phyloP scores from a whole-genome alignment of 1,140 invertebrate genomes.

The Lordiphosa clarofinis region DNA sequence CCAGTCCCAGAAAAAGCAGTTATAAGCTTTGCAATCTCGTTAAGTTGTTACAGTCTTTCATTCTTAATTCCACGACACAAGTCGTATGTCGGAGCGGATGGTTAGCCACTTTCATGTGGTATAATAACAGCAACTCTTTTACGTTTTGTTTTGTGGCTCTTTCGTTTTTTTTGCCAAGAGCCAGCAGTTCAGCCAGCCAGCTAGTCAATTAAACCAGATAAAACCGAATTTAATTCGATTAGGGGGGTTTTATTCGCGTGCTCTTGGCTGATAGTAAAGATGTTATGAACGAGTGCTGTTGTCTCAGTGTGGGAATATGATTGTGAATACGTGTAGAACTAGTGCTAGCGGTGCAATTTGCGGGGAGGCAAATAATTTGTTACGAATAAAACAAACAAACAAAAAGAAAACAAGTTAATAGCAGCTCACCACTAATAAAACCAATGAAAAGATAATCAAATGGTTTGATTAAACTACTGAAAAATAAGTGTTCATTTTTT shows the following conservation, averaged over 20 bases:
- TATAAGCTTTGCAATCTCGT: not conserved
- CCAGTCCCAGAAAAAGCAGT: not conserved
- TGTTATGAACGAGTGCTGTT: constrained; percentile 29
- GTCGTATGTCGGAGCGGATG: not conserved
- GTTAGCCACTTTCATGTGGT: constrained; percentile 12
- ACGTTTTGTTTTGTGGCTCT: too few species aligned
- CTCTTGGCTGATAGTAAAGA: constrained; percentile 61
- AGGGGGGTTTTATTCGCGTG: constrained; percentile 58
- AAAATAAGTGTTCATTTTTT: too few species aligned
- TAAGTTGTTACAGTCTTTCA: constrained; percentile 12
- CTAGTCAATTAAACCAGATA: constrained; percentile 73
- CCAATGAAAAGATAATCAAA: too few species aligned
- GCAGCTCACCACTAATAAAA: too few species aligned
- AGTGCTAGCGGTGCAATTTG: constrained; percentile 8
- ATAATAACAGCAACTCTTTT: constrained; percentile 35
- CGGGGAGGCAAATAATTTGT: constrained; percentile 18
- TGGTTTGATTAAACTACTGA: too few species aligned
- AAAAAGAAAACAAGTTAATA: constrained; percentile 50
- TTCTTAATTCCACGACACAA: constrained; percentile 8
- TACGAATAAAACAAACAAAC: constrained; percentile 56
- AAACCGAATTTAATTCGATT: constrained; percentile 79
- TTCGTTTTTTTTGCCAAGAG: constrained; percentile 8
- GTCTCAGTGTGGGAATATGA: constrained; percentile 26
- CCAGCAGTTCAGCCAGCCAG: too few species aligned
- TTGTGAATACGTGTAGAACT: constrained; percentile 21